Evolutionary conservation across 2,888 invertebrate species (phyloP).

Genomic region (Craniophora ligustri): DNA sequence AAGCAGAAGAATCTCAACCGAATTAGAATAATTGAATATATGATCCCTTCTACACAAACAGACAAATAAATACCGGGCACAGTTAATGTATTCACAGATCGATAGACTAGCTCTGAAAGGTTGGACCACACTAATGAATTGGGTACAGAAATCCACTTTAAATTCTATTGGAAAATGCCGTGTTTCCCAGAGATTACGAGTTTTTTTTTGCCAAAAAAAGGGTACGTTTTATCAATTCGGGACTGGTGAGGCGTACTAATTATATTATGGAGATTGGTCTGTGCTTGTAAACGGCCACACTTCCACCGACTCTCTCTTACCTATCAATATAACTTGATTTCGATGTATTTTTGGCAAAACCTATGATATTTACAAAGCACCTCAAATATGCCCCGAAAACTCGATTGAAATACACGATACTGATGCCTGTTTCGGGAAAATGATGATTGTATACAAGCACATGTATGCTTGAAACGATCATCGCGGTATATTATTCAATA

Average conservation of each 20-base stretch:
- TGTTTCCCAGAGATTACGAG: constrained; percentile 39
- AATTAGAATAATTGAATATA: too few relatives aligned
- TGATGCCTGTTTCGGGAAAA: too few relatives aligned
- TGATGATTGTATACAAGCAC: too few relatives aligned
- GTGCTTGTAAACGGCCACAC: constrained; percentile 21
- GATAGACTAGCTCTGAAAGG: constrained; percentile 18
- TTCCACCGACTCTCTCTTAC: constrained; percentile 1
- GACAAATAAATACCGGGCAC: constrained; percentile 3
- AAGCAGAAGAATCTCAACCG: too few relatives aligned
- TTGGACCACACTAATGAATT: constrained; percentile 51
- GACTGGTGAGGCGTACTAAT: constrained; percentile 47
- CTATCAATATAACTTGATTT: constrained; percentile 18
- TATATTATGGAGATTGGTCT: constrained; percentile 58
- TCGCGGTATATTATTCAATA: too few relatives aligned
- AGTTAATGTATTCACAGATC: constrained; percentile 31
- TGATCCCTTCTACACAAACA: background rate
- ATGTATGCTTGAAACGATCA: too few relatives aligned
- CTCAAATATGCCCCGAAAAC: too few relatives aligned
- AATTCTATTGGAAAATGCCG: constrained; percentile 56
- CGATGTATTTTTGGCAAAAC: background rate
- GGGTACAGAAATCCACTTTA: constrained; percentile 52
- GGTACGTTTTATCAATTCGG: constrained; percentile 55
- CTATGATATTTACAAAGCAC: too few relatives aligned
- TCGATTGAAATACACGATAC: too few relatives aligned
- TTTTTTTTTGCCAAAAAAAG: constrained; percentile 49